Evolutionary conservation across 2,888 invertebrate species (phyloP), one percentile per base, ranked within the genome.

Genomic region (Mesoligia furuncula): DNA sequence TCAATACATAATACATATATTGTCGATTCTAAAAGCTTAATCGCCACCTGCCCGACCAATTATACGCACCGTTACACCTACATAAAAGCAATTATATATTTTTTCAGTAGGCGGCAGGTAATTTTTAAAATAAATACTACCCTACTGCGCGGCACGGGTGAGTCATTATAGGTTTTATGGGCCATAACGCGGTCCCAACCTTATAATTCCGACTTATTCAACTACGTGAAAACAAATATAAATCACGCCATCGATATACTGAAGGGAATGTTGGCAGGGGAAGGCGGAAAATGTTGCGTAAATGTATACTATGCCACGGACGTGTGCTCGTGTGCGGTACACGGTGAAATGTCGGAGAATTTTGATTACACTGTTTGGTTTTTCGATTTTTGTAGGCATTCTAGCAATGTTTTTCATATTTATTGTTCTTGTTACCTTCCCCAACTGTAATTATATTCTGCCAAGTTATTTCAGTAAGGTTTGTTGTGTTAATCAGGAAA

Each of bases 201-300:
- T 93, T 93, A 93, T 93, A 93, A 93, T 93, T 92, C 91, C 88
- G 88, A 89, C 91, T 92, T 91, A 91, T 91, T 90, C 89, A 88
- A 90, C 90, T 88, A 90, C 90, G 91, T 92, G 91, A 92, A 94
- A 93, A 92, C 92, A 92, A 91, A 92, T 92, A 93, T 94, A 94
- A 93, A 94, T 93, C 93, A 93, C 89, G 84, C 75, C 84, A 90
- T 92, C 93, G 92, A 93, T 91, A 88, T 86, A 81, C 83, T 79
- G 88, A 75, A 81, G 87, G 79, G 81, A 77, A 83, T 84, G 78
- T 85, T 85, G 74, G 90, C 68, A 70, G 83, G 86, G 84, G 81
- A 83, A 77, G 78, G 54, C 67, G 83, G 86, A 77, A 83, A 84
- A 86, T 85, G 84, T 86, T 73, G 78, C 86, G 85, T 81, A 82